Base-by-base conservation (phyloP, 2,888 invertebrate species). In the Strigamia transsilvanica region DNA sequence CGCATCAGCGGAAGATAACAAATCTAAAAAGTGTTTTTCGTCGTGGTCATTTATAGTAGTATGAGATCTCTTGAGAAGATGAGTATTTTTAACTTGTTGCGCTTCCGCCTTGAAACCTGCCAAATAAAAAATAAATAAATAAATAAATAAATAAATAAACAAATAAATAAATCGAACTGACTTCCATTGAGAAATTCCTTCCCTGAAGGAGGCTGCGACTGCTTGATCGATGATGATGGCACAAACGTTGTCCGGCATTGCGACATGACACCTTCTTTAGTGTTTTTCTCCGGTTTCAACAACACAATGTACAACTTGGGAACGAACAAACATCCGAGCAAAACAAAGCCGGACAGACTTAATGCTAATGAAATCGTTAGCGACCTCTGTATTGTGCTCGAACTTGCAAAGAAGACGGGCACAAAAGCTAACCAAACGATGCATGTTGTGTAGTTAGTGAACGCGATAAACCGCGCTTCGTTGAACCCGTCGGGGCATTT, bases 401-500 rank as follows among this genome's bases (percentile, higher is more conserved):
- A 88, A 18, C 90, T 89, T 2, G 89, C 88, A 66, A 91, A 86
- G 85, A 90, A 91, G 0, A 91, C 87, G 0, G 91, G 90, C 0
- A 91, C 89, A 84, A 91, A 91, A 0, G 90, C 90, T 81, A 91
- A 86, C 91, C 91, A 91, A 23, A 91, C 87, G 42, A 91, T 88
- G 84, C 90, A 89, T 27, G 90, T 90, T 0, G 91, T 90, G 86
- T 91, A 91, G 85, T 90, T 90, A 15, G 90, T 90, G 85, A 91
- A 91, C 7, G 90, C 90, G 82, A 91, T 90, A 85, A 89, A 89
- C 12, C 90, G 88, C 0, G 91, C 90, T 86, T 91, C 91, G 86
- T 91, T 91, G 86, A 91, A 91, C 0, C 91, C 91, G 83, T 90
- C 91, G 0, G 91, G 91, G 84, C 90, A 90, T 85, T 91, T 91